These are phyloP conservation scores for Premnoplex brunnescens DNA, from an alignment of 2,797 vertebrate genomes.

Conservation along the genomic window DNA sequence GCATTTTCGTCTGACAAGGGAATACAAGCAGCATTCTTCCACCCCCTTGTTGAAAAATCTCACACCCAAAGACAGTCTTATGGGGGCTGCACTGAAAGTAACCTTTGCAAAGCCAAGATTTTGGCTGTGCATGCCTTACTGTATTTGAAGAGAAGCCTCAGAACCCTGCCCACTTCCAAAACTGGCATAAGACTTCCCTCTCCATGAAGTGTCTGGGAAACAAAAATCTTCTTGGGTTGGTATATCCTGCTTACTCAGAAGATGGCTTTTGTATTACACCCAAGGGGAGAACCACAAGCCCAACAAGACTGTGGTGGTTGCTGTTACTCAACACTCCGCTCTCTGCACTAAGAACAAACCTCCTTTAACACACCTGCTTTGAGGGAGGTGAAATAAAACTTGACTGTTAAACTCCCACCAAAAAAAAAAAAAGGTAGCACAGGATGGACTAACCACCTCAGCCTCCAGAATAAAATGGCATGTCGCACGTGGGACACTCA, in stretches of 20 bases:
- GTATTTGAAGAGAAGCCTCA: neutral
- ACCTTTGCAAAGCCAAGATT: neutral
- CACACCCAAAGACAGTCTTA: neutral
- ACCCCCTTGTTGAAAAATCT: slow-evolving; percentile 25
- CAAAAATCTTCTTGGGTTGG: neutral
- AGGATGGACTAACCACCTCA: neutral
- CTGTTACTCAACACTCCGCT: neutral
- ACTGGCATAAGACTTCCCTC: neutral
- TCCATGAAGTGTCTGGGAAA: neutral
- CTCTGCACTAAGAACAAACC: neutral
- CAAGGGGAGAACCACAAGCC: neutral
- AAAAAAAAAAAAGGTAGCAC: neutral
- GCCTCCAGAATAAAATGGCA: neutral
- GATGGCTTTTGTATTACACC: neutral
- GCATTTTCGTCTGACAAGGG: neutral
- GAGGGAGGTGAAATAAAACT: neutral
- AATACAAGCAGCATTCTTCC: slow-evolving; percentile 6
- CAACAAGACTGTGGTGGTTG: neutral
- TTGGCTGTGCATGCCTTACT: fast-evolving
- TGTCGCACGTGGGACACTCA: neutral
- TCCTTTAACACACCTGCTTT: neutral
- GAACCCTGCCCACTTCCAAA: neutral
- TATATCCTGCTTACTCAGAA: neutral
- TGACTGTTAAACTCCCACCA: neutral
- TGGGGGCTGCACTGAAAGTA: neutral